Conservation (phyloP, 2,888 invertebrate genomes). For the Alentia gelatinosa region DNA sequence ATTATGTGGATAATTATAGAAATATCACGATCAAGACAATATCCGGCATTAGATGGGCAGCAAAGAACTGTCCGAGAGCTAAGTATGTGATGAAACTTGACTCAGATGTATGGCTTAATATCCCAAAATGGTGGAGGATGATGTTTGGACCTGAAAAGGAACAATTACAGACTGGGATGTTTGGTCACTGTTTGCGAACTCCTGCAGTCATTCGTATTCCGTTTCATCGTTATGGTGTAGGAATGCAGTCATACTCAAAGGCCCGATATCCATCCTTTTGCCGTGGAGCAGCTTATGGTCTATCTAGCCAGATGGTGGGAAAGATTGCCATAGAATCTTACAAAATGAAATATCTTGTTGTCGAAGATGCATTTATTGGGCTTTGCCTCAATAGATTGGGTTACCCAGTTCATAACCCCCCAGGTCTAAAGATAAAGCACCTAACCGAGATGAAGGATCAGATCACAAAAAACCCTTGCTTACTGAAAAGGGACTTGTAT, state of each 20-base stretch:
- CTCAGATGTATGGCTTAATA: not conserved
- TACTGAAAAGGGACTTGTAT: not conserved
- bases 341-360: not conserved
- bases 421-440: not conserved
- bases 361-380: constrained; percentile 14
- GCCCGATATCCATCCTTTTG: not conserved
- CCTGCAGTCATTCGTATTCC: constrained; percentile 1
- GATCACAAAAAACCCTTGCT: not conserved
- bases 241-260: not conserved
- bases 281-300: not conserved
- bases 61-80: not conserved
- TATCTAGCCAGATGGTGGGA: not conserved
- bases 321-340: not conserved
- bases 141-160: not conserved
- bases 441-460: not conserved
- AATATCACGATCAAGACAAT: constrained; percentile 39
- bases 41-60: not conserved
- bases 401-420: not conserved
- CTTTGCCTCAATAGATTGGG: not conserved
- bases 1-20: not conserved
- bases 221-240: not conserved
- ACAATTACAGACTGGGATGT: not conserved
- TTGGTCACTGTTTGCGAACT: not conserved
- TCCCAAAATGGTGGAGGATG: not conserved
- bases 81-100: constrained; percentile 16